These are phyloP conservation scores for Lonchura striata DNA, from an alignment of 2,113 vertebrate genomes.

Conservation along the genomic window DNA sequence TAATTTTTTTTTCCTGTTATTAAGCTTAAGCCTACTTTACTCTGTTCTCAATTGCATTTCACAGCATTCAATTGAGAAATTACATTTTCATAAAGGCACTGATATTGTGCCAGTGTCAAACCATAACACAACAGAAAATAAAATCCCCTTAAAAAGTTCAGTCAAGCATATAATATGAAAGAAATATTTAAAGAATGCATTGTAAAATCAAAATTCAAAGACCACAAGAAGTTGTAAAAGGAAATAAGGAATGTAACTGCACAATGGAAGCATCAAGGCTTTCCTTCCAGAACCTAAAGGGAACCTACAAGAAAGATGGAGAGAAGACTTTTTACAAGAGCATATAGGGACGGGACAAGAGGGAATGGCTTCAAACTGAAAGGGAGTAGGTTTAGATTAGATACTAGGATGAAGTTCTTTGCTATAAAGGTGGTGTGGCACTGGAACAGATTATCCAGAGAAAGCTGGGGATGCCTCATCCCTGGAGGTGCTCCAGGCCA, in stretches of 20 bases:
- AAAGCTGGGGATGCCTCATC: background rate
- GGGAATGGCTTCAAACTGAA: background rate
- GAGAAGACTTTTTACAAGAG: background rate
- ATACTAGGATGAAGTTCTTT: background rate
- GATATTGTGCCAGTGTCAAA: too few relatives aligned
- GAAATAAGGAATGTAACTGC: background rate
- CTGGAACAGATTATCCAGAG: background rate
- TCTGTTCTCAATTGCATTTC: too few relatives aligned
- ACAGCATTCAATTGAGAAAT: too few relatives aligned
- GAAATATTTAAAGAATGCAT: accelerated
- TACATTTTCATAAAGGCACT: too few relatives aligned
- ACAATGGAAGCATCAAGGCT: background rate
- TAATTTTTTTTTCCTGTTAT: too few relatives aligned
- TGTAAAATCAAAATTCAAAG: background rate
- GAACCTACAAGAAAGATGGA: background rate
- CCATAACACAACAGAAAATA: background rate
- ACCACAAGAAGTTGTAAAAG: background rate
- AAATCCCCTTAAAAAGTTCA: background rate
- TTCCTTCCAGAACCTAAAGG: background rate
- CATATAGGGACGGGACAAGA: background rate
- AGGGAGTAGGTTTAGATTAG: background rate
- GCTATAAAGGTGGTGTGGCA: background rate
- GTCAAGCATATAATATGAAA: background rate
- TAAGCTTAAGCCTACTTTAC: too few relatives aligned
- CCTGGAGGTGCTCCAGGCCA: background rate